Conservation (phyloP, 2,888 invertebrate species). For the Phengaris alcon region DNA sequence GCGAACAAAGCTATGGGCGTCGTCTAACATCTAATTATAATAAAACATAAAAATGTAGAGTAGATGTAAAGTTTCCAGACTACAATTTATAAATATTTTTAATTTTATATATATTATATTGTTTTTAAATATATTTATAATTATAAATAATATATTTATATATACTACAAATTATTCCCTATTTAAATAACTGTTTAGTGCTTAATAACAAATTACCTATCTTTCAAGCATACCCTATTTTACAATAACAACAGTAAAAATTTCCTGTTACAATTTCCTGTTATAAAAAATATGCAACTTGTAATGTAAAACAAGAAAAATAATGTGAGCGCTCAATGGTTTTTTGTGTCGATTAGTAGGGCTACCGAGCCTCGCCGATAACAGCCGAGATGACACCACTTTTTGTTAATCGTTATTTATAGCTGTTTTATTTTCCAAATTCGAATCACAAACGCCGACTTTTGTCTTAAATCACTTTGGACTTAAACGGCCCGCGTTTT, state of each 20-base stretch:
- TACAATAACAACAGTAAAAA: background rate
- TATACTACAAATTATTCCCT: no score
- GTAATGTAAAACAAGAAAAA: background rate
- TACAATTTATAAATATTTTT: no score
- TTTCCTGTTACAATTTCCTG: background rate
- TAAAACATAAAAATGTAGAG: no score
- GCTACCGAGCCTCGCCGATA: conserved; percentile 55
- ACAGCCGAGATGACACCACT: conserved; percentile 74
- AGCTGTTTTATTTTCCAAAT: conserved; percentile 56
- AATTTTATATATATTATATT: no score
- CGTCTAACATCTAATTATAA: no score
- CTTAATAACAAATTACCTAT: no score
- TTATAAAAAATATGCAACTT: background rate
- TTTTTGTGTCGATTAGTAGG: conserved; percentile 48
- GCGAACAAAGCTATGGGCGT: no score
- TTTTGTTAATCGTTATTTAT: conserved; percentile 78
- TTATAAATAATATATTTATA: no score
- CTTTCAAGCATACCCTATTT: no score
- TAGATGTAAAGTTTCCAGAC: no score
- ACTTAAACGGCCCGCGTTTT: conserved; percentile 48
- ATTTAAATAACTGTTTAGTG: no score
- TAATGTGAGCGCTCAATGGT: conserved; percentile 46
- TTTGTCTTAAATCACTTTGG: conserved; percentile 64
- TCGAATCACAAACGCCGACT: conserved; percentile 50
- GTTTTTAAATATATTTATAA: no score